A percentile compares a stretch with the other conserved stretches of the same genome.
phyloP scores from a whole-genome alignment of 2,113 vertebrate species.

The Phyllostomus discolor region DNA sequence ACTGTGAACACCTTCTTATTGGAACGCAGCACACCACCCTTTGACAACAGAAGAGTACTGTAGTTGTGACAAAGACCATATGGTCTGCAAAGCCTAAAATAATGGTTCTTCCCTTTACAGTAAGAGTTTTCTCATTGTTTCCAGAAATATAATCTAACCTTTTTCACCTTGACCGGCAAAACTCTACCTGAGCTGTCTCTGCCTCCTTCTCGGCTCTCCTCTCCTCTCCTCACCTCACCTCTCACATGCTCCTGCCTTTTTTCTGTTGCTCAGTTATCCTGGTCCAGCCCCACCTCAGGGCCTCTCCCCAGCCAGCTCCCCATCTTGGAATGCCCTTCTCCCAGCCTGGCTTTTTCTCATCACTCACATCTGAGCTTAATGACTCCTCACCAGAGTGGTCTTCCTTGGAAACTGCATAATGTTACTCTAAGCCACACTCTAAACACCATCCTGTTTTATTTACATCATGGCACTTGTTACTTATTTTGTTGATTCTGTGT shows the following conservation, averaged over 20 bases:
- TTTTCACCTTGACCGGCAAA: not conserved
- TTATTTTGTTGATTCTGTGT: not conserved
- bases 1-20: not conserved
- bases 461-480: accelerated
- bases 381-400: not conserved
- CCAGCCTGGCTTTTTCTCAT: not conserved
- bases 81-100: not conserved
- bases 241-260: not conserved
- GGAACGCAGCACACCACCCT: accelerated
- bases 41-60: too few relatives aligned
- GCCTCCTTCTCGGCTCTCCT: not conserved
- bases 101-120: not conserved
- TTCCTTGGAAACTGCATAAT: not conserved
- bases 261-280: not conserved
- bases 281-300: accelerated
- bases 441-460: not conserved
- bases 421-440: accelerated
- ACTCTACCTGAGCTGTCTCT: accelerated
- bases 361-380: not conserved
- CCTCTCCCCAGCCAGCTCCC: too few relatives aligned
- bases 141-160: accelerated
- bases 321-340: not conserved
- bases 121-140: not conserved
- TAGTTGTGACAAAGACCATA: too few relatives aligned
- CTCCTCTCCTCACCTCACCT: not conserved